Evolutionary conservation across 2,888 invertebrate genomes (phyloP).

Genomic region (Onthophagus sagittarius): DNA sequence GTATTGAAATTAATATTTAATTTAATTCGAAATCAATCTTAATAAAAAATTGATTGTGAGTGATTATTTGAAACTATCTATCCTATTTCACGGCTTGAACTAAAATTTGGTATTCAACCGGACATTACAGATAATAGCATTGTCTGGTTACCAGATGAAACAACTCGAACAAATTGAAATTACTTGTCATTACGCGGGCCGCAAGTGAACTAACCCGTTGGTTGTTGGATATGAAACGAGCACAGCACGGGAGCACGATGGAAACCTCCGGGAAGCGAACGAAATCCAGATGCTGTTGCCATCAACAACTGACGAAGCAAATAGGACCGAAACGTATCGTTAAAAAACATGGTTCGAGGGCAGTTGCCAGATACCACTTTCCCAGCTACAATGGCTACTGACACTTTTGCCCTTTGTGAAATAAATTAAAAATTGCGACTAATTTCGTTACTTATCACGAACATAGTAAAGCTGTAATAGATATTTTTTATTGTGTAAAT

Average conservation of each 20-base stretch:
- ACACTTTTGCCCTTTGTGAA: no score
- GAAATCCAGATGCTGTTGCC: not conserved
- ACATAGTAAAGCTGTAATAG: not conserved
- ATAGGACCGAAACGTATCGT: not conserved
- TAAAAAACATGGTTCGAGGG: not conserved
- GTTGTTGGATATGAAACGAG: not conserved
- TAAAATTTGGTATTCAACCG: slow-evolving; percentile 23
- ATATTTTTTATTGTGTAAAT: no score
- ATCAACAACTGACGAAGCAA: not conserved
- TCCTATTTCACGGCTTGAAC: slow-evolving; percentile 2
- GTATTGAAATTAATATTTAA: no score
- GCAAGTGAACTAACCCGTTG: slow-evolving; percentile 28
- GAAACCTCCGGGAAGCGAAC: not conserved
- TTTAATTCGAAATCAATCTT: no score
- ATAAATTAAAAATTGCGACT: not conserved
- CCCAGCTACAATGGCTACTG: not conserved
- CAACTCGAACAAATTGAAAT: slow-evolving; percentile 35
- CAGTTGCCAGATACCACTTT: not conserved
- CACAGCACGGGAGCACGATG: not conserved
- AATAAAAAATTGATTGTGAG: no score
- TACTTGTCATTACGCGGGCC: slow-evolving; percentile 35
- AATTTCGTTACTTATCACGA: not conserved
- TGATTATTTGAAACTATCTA: not conserved
- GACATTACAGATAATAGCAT: slow-evolving; percentile 33
- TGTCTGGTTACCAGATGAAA: slow-evolving; percentile 30